These are phyloP conservation scores for Azorinus chamasolen DNA, from an alignment of 2,888 invertebrate species.

Conservation along the genomic window DNA sequence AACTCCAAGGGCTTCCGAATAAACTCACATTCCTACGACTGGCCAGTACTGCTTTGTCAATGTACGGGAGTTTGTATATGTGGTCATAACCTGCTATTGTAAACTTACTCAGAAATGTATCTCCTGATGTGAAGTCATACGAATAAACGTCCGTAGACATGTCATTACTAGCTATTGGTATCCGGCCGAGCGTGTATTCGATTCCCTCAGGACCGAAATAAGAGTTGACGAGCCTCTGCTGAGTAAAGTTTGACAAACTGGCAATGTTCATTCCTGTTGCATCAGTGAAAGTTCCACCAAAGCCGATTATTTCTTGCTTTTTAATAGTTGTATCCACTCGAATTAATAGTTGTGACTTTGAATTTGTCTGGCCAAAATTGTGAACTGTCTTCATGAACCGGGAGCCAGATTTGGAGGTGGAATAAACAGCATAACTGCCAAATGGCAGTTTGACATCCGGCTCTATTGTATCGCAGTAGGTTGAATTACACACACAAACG, in stretches of 20 bases:
- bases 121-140: slow-evolving; percentile 90
- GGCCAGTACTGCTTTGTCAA: slow-evolving; percentile 37
- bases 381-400: too few species aligned
- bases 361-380: too few species aligned
- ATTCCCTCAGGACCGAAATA: slow-evolving; percentile 88
- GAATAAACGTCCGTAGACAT: slow-evolving; percentile 94
- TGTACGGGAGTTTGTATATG: slow-evolving; percentile 49
- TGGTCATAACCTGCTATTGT: slow-evolving; percentile 38
- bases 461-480: slow-evolving; percentile 41
- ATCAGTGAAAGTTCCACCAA: slow-evolving; percentile 95
- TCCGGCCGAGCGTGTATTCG: slow-evolving; percentile 92
- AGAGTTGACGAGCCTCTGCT: slow-evolving; percentile 88
- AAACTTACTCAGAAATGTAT: slow-evolving; percentile 87
- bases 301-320: slow-evolving; percentile 92
- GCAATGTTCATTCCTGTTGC: slow-evolving; percentile 91
- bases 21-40: slow-evolving; percentile 43
- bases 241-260: slow-evolving; percentile 88
- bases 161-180: slow-evolving; percentile 95
- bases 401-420: not conserved
- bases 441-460: slow-evolving; percentile 12
- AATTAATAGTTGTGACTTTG: too few species aligned
- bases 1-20: slow-evolving; percentile 55
- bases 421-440: slow-evolving; percentile 8
- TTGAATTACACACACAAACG: slow-evolving; percentile 48
- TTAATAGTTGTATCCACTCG: slow-evolving; percentile 17